phyloP scores from a whole-genome alignment of 2,113 vertebrate genomes.

The Solea solea region DNA sequence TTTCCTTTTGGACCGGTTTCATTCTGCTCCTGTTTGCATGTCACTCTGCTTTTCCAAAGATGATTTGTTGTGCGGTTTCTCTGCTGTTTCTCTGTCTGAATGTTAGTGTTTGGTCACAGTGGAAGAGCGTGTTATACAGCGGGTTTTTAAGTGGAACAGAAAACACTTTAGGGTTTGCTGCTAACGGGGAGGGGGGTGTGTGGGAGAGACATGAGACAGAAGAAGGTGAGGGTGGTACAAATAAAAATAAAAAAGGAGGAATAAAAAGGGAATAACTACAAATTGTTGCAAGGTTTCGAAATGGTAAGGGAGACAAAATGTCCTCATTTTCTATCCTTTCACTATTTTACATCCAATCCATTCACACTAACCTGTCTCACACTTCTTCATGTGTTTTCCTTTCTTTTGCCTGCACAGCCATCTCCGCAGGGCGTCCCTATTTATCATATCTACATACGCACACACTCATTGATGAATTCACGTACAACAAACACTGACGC shows the following conservation, averaged over 20 bases:
- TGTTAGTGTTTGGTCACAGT: background rate
- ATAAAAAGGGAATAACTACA: background rate
- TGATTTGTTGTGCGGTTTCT: background rate
- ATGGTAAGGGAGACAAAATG: background rate
- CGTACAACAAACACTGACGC: background rate
- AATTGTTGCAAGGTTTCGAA: slow-evolving; percentile 12
- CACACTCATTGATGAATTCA: too few species aligned
- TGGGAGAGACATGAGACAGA: background rate
- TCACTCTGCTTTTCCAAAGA: background rate
- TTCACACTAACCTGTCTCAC: background rate
- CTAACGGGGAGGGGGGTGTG: background rate
- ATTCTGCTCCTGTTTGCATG: background rate
- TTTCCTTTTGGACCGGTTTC: slow-evolving; percentile 2
- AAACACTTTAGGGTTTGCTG: background rate
- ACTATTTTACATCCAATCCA: background rate
- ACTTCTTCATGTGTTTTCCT: background rate
- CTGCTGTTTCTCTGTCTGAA: background rate
- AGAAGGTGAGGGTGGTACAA: background rate
- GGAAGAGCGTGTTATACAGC: background rate
- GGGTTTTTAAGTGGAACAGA: slow-evolving; percentile 1
- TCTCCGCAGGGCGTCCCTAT: background rate
- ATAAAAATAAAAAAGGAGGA: background rate
- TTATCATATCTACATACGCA: background rate
- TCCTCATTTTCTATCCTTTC: background rate
- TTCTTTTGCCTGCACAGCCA: background rate